Conservation (phyloP, 2,797 vertebrate genomes). For the Enteromius argenteus region DNA sequence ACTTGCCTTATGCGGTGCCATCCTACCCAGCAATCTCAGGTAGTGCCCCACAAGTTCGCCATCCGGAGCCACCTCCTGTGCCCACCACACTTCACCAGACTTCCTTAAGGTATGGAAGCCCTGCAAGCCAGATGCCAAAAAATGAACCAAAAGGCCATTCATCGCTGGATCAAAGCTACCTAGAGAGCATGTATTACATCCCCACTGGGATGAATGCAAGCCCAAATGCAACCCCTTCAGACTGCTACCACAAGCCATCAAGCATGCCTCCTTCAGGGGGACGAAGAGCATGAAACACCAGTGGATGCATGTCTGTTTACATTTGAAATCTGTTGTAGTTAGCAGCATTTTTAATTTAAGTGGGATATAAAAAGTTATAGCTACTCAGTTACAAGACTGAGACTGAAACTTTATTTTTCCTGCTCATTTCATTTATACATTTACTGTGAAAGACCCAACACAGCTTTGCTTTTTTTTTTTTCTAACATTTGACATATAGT, state of each 20-base stretch:
- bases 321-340: neutral
- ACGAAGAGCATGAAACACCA: slow-evolving; percentile 76
- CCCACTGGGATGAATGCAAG: slow-evolving; percentile 88
- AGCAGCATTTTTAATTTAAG: neutral
- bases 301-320: slow-evolving; percentile 18
- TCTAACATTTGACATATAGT: neutral
- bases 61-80: slow-evolving; percentile 72
- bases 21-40: slow-evolving; percentile 72
- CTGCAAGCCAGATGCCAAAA: slow-evolving; percentile 77
- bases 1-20: slow-evolving; percentile 80
- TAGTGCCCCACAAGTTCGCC: slow-evolving; percentile 75
- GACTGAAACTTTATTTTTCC: neutral
- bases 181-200: slow-evolving; percentile 92
- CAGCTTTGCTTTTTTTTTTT: neutral
- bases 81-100: slow-evolving; percentile 73
- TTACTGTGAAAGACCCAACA: neutral
- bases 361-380: neutral
- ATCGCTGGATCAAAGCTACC: slow-evolving; percentile 83
- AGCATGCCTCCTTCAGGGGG: slow-evolving; percentile 76
- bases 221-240: slow-evolving; percentile 80
- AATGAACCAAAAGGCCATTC: slow-evolving; percentile 77
- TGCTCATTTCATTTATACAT: neutral
- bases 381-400: neutral
- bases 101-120: slow-evolving; percentile 70
- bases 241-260: slow-evolving; percentile 81